Percentiles rank a stretch among this genome's conserved stretches.
phyloP scores from a whole-genome alignment of 2,888 invertebrate species.

The Agrochola lota region DNA sequence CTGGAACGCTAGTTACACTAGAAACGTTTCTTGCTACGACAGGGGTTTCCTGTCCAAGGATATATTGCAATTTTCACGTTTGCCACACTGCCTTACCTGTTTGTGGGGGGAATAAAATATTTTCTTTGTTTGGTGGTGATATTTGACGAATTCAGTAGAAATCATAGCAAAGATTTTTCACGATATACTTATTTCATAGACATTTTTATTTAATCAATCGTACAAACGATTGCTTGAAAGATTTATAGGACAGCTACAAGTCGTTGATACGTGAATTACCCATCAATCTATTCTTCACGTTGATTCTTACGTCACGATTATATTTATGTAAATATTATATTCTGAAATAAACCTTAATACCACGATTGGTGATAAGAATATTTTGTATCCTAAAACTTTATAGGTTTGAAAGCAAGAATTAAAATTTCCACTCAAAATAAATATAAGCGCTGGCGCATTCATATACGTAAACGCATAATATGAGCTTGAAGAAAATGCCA shows the following conservation, averaged over 20 bases:
- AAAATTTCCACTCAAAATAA: not conserved
- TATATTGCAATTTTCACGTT: constrained; percentile 75
- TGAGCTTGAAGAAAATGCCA: not conserved
- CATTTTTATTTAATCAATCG: not conserved
- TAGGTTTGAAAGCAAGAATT: not conserved
- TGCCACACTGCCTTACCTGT: constrained; percentile 55
- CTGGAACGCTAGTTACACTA: constrained; percentile 70
- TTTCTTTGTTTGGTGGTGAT: constrained; percentile 10
- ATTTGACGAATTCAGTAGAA: not conserved
- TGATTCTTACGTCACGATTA: not conserved
- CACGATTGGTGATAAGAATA: not conserved
- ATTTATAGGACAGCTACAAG: not conserved
- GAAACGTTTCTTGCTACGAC: constrained; percentile 74
- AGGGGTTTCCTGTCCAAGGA: constrained; percentile 75
- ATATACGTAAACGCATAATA: not conserved
- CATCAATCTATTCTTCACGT: not conserved
- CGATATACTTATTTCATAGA: not conserved
- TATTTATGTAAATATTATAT: no score
- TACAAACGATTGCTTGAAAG: not conserved
- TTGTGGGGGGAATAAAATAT: constrained; percentile 59
- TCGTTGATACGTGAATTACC: not conserved
- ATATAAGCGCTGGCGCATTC: not conserved
- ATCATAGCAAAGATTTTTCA: not conserved
- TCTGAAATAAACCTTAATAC: no score
- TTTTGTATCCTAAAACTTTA: not conserved